Conservation (phyloP, 2,888 invertebrate genomes). For the Melolontha melolontha region DNA sequence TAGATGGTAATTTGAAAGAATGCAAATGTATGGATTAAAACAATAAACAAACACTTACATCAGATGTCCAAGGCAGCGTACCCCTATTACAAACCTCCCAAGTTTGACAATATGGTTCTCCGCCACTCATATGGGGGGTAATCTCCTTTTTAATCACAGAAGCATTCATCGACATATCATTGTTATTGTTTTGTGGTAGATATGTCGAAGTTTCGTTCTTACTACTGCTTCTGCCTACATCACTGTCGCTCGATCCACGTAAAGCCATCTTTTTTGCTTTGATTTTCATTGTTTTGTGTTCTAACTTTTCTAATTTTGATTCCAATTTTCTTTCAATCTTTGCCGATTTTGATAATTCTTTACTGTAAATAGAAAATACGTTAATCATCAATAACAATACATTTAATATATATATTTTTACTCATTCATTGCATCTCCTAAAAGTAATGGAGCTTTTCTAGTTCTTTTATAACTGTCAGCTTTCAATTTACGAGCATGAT, state of each 20-base stretch:
- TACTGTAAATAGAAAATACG: slow-evolving; percentile 36
- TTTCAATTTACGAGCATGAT: slow-evolving; percentile 54
- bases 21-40: no score
- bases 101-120: slow-evolving; percentile 61
- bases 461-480: slow-evolving; percentile 52
- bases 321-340: slow-evolving; percentile 61
- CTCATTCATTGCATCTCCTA: slow-evolving; percentile 38
- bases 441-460: slow-evolving; percentile 50
- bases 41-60: slow-evolving; percentile 52
- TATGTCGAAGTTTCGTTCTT: slow-evolving; percentile 24
- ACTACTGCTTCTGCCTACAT: slow-evolving; percentile 43
- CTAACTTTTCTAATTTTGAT: slow-evolving; percentile 63
- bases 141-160: slow-evolving; percentile 44
- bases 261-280: slow-evolving; percentile 62
- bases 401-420: slow-evolving; percentile 23
- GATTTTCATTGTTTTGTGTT: slow-evolving; percentile 62
- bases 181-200: slow-evolving; percentile 30
- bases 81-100: slow-evolving; percentile 65
- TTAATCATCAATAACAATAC: not conserved
- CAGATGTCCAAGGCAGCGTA: slow-evolving; percentile 59
- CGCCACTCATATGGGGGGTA: slow-evolving; percentile 58
- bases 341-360: slow-evolving; percentile 48
- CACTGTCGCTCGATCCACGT: slow-evolving; percentile 53
- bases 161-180: slow-evolving; percentile 49
- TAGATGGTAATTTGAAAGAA: no score